Evolutionary conservation across 2,797 vertebrate genomes (phyloP).

Genomic region (Xenopus petersii): DNA sequence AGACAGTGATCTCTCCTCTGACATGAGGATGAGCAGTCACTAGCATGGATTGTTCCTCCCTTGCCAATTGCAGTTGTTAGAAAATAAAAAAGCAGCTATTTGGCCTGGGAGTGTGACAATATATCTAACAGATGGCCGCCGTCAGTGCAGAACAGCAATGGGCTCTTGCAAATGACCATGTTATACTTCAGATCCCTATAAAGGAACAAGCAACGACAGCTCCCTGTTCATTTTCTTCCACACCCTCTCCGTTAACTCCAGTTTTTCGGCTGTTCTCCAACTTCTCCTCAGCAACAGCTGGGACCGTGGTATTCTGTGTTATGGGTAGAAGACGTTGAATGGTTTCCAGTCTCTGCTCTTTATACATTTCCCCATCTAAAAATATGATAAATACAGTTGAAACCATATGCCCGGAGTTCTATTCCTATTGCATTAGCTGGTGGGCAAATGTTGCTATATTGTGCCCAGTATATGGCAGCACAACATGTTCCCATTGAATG

Average conservation of each 20-base stretch:
- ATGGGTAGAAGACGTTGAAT: conserved; percentile 34
- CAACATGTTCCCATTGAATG: conserved; percentile 24
- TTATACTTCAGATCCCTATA: conserved; percentile 46
- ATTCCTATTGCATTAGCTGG: conserved; percentile 30
- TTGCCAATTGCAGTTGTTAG: conserved; percentile 41
- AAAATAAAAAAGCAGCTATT: conserved; percentile 12
- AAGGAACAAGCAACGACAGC: conserved; percentile 45
- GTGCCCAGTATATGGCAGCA: conserved; percentile 27
- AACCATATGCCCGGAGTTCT: conserved; percentile 33
- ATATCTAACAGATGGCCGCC: conserved; percentile 42
- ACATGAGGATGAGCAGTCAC: conserved; percentile 34
- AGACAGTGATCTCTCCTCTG: conserved; percentile 39
- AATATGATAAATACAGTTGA: conserved; percentile 35
- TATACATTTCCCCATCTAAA: conserved; percentile 34
- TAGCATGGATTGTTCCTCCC: conserved; percentile 13
- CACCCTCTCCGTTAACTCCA: conserved; percentile 34
- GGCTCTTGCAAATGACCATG: conserved; percentile 45
- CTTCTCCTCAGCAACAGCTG: conserved; percentile 35
- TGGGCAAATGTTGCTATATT: conserved; percentile 20
- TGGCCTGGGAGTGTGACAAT: conserved; percentile 36
- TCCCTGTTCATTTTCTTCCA: conserved; percentile 44
- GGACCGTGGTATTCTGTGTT: conserved; percentile 35
- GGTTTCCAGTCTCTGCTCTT: conserved; percentile 37
- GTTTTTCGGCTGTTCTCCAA: conserved; percentile 31
- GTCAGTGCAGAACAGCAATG: conserved; percentile 39